Percentiles rank a stretch among this genome's conserved stretches.
Evolutionary conservation across 1,140 invertebrate genomes (phyloP).

Genomic region (Brachionus plicatilis): DNA sequence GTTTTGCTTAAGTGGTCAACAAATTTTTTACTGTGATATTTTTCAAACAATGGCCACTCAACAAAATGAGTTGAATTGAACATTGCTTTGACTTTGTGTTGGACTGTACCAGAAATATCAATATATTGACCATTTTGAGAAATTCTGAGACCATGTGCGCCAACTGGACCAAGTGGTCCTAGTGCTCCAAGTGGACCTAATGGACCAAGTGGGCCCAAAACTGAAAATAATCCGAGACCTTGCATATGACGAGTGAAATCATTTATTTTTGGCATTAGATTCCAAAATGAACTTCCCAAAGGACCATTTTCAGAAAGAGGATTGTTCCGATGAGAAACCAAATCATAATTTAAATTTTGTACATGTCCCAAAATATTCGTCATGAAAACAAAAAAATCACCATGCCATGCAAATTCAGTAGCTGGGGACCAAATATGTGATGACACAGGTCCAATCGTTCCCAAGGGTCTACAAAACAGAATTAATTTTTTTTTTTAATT

Average conservation of each 20-base stretch:
- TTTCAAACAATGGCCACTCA: constrained; percentile 21
- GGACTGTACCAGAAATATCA: background rate
- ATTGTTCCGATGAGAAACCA: background rate
- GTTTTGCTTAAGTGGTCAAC: background rate
- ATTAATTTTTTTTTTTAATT: background rate
- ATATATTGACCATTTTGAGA: background rate
- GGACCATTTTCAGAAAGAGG: background rate
- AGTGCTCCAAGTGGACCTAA: constrained; percentile 7
- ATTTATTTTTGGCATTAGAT: constrained; percentile 8
- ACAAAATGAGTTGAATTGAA: background rate
- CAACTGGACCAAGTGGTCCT: background rate
- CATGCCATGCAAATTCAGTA: constrained; percentile 21
- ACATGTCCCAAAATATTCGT: background rate
- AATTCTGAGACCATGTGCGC: background rate
- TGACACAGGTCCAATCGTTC: background rate
- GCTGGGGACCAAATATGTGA: background rate
- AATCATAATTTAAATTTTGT: background rate
- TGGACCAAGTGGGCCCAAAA: background rate
- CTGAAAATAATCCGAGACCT: constrained; percentile 14
- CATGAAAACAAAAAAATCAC: background rate
- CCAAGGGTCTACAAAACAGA: background rate
- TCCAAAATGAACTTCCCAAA: background rate
- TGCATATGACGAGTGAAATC: constrained; percentile 21
- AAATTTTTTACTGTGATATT: constrained; percentile 1
- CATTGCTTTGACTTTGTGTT: background rate